phyloP scores from a whole-genome alignment of 2,888 invertebrate genomes.

The Noctua fimbriata region DNA sequence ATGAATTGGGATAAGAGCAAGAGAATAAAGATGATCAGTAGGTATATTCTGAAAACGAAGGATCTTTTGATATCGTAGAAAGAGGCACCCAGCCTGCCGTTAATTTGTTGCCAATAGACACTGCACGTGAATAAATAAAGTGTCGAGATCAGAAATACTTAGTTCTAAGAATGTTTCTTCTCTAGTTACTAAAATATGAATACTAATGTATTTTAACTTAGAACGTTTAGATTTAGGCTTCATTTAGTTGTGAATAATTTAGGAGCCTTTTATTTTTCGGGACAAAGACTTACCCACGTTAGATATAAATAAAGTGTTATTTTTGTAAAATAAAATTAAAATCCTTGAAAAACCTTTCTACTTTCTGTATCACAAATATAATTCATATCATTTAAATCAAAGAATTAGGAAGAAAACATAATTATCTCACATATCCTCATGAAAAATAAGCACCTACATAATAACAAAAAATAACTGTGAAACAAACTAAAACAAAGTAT shows the following conservation, averaged over 20 bases:
- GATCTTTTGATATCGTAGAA: neutral
- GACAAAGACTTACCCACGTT: neutral
- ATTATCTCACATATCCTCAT: slow-evolving; percentile 13
- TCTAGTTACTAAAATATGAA: neutral
- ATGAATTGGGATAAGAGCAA: too few species aligned
- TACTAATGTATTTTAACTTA: neutral
- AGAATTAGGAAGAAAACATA: neutral
- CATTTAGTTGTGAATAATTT: neutral
- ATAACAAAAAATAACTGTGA: slow-evolving; percentile 47
- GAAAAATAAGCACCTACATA: slow-evolving; percentile 38
- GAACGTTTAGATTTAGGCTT: neutral
- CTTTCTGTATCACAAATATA: neutral
- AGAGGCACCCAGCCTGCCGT: neutral
- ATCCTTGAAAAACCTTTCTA: neutral
- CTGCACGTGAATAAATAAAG: neutral
- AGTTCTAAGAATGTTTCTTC: neutral
- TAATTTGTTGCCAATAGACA: slow-evolving; percentile 3
- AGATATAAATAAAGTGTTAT: neutral
- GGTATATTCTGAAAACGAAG: neutral
- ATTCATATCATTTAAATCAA: neutral
- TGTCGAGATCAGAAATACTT: neutral
- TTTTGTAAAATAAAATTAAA: neutral
- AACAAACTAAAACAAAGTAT: slow-evolving; percentile 67
- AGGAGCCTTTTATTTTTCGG: neutral
- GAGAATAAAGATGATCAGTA: too few species aligned